Base-by-base conservation (phyloP, 23 tunicate genomes). In the Trididemnum miniatum region DNA sequence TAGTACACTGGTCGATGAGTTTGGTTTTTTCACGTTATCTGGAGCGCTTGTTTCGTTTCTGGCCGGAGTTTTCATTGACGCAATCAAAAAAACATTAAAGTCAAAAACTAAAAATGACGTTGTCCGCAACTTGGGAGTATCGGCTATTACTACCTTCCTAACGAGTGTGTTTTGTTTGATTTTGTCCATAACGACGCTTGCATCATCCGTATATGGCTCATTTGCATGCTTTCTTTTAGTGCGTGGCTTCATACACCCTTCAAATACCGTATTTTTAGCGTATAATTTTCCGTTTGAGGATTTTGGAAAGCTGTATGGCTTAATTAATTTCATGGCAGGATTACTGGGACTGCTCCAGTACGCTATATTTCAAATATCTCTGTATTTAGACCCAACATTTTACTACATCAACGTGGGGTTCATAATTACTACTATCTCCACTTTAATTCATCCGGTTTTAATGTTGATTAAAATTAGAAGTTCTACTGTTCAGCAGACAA, bases 371-470 rank as follows among this genome's bases (percentile, higher is more conserved):
- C 57, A 44, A 25, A 15, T 81, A 1, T 39, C 85, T 22, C 22
- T 65, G 20, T 35, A 27, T 7, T 29, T 15, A 5, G 76, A 81
- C 40, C 83, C 83, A 20, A 34, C 65, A 30, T 81, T 81, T 40
- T 25, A 39, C 27, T 27, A 3, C 60, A 66, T 66, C 18, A 65
- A 81, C 38, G n/a, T 65, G 29, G 76, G 59, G 9, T 64, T 81
- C 28, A 38, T 81, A 26, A 40, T 66, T 24, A 15, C 35, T 9
- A 20, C 76, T 9, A 3, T 26, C 12, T 18, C 32, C 31, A 15
- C 85, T 29, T 65, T 81, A 28, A 23, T 81, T 20, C 85, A 81
- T 49, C 85, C 85, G 7, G 9, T 64, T 22, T n/a, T 39, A 25
- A 67, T 67, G 31, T 67, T 12, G 2, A 12, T 67, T 5, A 33